Evolutionary conservation across 2,888 invertebrate genomes (phyloP), one percentile per base, ranked within the genome.

Genomic region (Chalcis sispes): DNA sequence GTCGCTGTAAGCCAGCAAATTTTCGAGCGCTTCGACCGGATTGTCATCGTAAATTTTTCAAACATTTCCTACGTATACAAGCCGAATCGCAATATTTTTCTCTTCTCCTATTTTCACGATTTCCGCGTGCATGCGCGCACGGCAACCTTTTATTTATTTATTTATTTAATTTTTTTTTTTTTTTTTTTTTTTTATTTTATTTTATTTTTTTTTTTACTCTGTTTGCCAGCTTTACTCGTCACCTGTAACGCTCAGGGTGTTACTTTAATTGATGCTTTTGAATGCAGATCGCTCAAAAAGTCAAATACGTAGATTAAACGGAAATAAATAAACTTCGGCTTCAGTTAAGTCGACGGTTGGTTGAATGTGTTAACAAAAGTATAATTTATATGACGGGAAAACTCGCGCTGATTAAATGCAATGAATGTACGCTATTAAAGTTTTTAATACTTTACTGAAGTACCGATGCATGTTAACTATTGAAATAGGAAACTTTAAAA

Each of bases 251-350:
- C 50, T 27, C n/a, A 15, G 15, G 48, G 8, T 48, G 40, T 71
- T 61, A 61, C 70, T 71, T 64, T 72, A 72, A 72, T 72, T 62
- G 56, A 72, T 46, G 62, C 46, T n/a, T 42, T 72, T 42, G 54
- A n/a, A 72, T 62, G 56, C 54, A 29, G 46, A 54, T 56, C 56
- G 18, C 23, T 29, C 40, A 29, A 46, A 59, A 48, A 54, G 20
- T 27, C 18, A 62, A 52, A 20, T 32, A 40, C 27, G 20, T 1
- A 40, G 42, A 40, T 36, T 29, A 46, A 62, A 54, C 54, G 23
- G 20, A 64, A 72, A 64, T 72, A 64, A 64, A 64, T 71, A 61
- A 61, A 59, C 50, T 7, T 1, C 2, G 25, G 1, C 3, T 15
- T 50, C 8, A 69, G 27, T 13, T 2, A 29, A 42, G 69, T 46